Percentiles rank a stretch among this genome's conserved stretches.
phyloP scores from a whole-genome alignment of 2,888 invertebrate genomes.

The Melieria omissa region DNA sequence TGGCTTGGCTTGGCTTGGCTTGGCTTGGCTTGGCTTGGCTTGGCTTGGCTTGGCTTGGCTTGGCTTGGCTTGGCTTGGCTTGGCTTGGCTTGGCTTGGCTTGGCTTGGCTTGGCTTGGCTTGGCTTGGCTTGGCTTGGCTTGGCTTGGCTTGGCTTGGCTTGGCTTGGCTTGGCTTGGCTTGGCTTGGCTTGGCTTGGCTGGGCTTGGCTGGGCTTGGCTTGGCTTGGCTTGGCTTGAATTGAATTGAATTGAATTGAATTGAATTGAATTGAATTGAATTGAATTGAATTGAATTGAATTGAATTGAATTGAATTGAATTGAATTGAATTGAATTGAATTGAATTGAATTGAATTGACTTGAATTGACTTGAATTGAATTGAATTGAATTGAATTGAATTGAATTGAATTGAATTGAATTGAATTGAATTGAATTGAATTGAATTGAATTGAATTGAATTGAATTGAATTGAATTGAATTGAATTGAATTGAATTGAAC shows the following conservation, averaged over 20 bases:
- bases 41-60: neutral
- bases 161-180: neutral
- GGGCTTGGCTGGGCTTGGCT: no score
- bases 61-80: neutral
- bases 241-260: neutral
- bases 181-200: neutral
- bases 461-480: constrained; percentile 3
- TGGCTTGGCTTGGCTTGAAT: no score
- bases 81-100: no score
- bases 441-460: constrained; percentile 3
- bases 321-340: constrained; percentile 3
- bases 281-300: constrained; percentile 8
- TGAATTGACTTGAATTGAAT: no score
- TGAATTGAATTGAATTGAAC: constrained; percentile 2
- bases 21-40: neutral
- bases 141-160: neutral
- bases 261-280: constrained; percentile 3
- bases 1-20: neutral
- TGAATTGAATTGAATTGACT: constrained; percentile 1
- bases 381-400: constrained; percentile 4
- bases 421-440: constrained; percentile 1
- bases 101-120: neutral
- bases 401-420: neutral
- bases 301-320: constrained; percentile 3
- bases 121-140: neutral